A percentile compares a stretch with the other conserved stretches of the same genome.
Conservation (phyloP, 2,113 vertebrate genomes). For the Syrrhaptes paradoxus region DNA sequence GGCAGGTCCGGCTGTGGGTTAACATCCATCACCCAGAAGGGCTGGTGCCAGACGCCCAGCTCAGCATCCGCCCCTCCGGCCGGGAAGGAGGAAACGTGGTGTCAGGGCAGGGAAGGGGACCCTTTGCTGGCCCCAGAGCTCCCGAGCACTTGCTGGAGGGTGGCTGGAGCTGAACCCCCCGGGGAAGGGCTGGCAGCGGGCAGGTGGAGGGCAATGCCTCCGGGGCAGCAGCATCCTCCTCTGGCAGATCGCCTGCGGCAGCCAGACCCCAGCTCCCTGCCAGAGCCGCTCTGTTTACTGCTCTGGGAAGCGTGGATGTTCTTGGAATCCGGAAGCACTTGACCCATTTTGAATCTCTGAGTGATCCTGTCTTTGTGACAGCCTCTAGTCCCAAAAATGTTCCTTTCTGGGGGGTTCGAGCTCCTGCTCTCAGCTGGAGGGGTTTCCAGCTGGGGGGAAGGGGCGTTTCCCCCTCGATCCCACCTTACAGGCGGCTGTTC, state of each 20-base stretch:
- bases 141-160: neutral
- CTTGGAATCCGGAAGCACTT: neutral
- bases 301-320: neutral
- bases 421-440: neutral
- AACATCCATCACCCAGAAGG: neutral
- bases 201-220: neutral
- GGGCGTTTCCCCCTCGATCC: neutral
- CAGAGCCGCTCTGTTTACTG: neutral
- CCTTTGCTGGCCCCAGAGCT: neutral
- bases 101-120: neutral
- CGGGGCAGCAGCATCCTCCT: neutral
- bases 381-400: neutral
- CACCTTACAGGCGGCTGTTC: neutral
- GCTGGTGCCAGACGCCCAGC: neutral
- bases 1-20: accelerated
- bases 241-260: neutral
- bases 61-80: accelerated
- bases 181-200: neutral
- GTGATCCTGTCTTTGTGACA: neutral
- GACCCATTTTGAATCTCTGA: neutral
- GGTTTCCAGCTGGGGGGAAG: neutral
- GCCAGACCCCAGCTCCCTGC: neutral
- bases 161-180: neutral
- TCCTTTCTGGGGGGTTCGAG: neutral
- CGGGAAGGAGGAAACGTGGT: neutral